Evolutionary conservation across 1,140 invertebrate species (phyloP), one percentile per base, ranked within the genome.

Genomic region (Tribolium castaneum): DNA sequence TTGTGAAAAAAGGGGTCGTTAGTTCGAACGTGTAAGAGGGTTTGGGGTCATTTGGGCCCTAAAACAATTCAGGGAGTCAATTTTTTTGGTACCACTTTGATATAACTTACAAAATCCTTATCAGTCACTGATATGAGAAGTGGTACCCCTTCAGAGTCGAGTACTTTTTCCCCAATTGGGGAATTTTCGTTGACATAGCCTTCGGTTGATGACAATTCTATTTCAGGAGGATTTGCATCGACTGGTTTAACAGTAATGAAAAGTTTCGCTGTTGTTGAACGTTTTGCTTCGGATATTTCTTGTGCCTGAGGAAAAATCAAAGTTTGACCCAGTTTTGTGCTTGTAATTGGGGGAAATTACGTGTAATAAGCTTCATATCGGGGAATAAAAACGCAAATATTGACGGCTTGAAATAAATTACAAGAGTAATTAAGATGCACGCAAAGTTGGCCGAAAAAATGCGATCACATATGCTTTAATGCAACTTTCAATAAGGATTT

Each of bases 171-270:
- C 12, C 95, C 95, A 51, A 95, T 90, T 0, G 95, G 91, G 0
- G 95, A 93, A 83, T 96, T 97, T 86, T 97, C 96, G 82, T 95
- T 91, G 0, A 96, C 95, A 81, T 90, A 93, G 0, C 95, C 96
- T 82, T 95, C 93, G 22, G 90, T 88, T 4, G 92, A 89, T 0
- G 94, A 91, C 0, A 94, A 90, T 0, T 88, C 87, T 51, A 97
- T 93, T 16, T 92, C 90, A 0, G 96, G 96, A 6, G 95, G 95
- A 87, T 94, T 94, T 34, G 93, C 92, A 86, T 97, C 95, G 0
- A 96, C 94, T 6, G 94, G 94, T 80, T 95, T 92, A 0, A 97
- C 94, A 35, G 91, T 92, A 45, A 97, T 93, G 0, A 90, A 90
- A 66, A 97, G 86, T 85, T 95, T 96, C 0, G 95, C 95, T 3